A percentile compares a stretch with the other conserved stretches of the same genome.
phyloP scores from a whole-genome alignment of 2,797 vertebrate genomes.

The Bryconaethiops microstoma region DNA sequence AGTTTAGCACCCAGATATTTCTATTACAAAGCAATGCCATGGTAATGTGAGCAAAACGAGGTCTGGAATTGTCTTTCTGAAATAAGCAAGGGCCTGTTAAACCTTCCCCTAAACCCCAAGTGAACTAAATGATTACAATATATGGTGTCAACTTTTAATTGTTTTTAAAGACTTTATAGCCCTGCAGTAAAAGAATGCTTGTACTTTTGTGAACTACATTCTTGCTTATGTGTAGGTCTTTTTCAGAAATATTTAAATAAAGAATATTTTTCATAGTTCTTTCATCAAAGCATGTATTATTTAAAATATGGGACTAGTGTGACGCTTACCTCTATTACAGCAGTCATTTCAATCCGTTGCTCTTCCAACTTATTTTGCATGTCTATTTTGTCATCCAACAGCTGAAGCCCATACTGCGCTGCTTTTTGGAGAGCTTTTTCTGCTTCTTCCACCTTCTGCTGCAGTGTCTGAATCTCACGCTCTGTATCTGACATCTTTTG shows the following conservation, averaged over 20 bases:
- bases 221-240: too few relatives aligned
- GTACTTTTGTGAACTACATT: too few relatives aligned
- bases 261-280: neutral
- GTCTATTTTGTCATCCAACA: conserved; percentile 88
- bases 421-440: conserved; percentile 86
- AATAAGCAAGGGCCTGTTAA: too few relatives aligned
- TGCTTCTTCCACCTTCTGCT: conserved; percentile 77
- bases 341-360: conserved; percentile 84
- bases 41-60: too few relatives aligned
- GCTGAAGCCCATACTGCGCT: conserved; percentile 88
- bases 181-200: too few relatives aligned
- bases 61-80: too few relatives aligned
- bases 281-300: neutral
- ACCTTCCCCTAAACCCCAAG: too few relatives aligned
- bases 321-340: conserved; percentile 81
- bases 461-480: conserved; percentile 65
- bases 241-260: neutral
- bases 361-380: conserved; percentile 88
- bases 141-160: too few relatives aligned
- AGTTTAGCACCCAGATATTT: too few relatives aligned
- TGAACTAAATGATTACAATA: too few relatives aligned
- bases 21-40: too few relatives aligned
- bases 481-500: conserved; percentile 39
- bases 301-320: neutral
- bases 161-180: too few relatives aligned